phyloP scores from a whole-genome alignment of 2,888 invertebrate genomes.

The Agonopterix arenella region DNA sequence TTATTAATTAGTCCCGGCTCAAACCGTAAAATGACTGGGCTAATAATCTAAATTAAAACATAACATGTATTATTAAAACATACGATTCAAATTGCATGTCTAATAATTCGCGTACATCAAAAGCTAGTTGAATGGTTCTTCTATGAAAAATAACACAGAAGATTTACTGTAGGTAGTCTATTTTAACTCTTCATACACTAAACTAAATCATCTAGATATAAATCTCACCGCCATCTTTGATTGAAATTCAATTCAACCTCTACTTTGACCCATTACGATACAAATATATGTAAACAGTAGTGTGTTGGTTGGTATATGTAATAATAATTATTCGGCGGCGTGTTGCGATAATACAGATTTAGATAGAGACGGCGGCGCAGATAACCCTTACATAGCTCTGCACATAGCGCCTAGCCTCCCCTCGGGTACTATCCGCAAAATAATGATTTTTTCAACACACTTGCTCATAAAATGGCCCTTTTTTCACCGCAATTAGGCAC shows the following conservation, averaged over 20 bases:
- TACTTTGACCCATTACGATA: background rate
- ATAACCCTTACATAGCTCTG: slow-evolving; percentile 75
- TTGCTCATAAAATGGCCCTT: too few relatives aligned
- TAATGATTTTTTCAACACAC: too few relatives aligned
- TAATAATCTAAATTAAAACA: too few relatives aligned
- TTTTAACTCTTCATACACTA: background rate
- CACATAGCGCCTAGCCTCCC: slow-evolving; percentile 67
- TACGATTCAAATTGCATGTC: too few relatives aligned
- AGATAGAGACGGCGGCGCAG: slow-evolving; percentile 62
- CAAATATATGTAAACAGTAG: background rate
- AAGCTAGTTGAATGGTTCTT: too few relatives aligned
- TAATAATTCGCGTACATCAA: too few relatives aligned
- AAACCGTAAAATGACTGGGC: too few relatives aligned
- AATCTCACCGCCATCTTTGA: slow-evolving; percentile 2
- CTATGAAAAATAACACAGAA: too few relatives aligned
- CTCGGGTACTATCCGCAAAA: slow-evolving; percentile 39
- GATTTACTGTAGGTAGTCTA: too few relatives aligned
- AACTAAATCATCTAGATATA: background rate
- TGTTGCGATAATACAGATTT: slow-evolving; percentile 74
- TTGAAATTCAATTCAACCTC: slow-evolving; percentile 4
- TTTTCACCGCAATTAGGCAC: too few relatives aligned
- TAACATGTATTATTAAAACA: too few relatives aligned
- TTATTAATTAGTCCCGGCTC: too few relatives aligned
- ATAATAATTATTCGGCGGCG: slow-evolving; percentile 72
- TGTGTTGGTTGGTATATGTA: slow-evolving; percentile 19